phyloP scores from a whole-genome alignment of 2,888 invertebrate genomes.

The Choreutis nemorana region DNA sequence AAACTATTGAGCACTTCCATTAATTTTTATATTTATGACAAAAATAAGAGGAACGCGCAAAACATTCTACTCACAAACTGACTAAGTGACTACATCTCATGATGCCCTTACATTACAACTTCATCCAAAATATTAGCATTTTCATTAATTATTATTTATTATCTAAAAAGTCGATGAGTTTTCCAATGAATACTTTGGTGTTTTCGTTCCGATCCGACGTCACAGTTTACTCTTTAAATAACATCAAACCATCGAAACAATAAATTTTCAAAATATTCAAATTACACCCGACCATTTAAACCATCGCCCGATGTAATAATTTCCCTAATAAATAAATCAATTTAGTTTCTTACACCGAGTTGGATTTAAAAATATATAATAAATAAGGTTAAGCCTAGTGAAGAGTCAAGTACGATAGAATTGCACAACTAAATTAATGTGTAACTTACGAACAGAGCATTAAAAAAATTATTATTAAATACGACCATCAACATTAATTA shows the following conservation, averaged over 20 bases:
- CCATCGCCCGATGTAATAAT: conserved; percentile 45
- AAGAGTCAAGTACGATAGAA: conserved; percentile 47
- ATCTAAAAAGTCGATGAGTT: conserved; percentile 65
- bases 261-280: conserved; percentile 3
- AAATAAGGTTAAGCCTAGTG: conserved; percentile 47
- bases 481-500: conserved; percentile 36
- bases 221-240: conserved; percentile 2
- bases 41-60: conserved; percentile 43
- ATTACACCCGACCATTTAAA: conserved; percentile 11
- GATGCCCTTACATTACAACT: conserved; percentile 37
- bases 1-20: conserved; percentile 60
- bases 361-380: conserved; percentile 22
- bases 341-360: conserved; percentile 23
- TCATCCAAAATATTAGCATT: conserved; percentile 53
- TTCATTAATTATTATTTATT: conserved; percentile 42
- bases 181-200: conserved; percentile 59
- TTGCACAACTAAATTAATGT: conserved; percentile 57
- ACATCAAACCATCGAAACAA: conserved; percentile 9
- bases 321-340: conserved; percentile 60
- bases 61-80: conserved; percentile 46
- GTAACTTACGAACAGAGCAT: conserved; percentile 42
- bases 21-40: conserved; percentile 45
- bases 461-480: conserved; percentile 27
- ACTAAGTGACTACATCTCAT: conserved; percentile 32
- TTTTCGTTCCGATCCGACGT: conserved; percentile 55